Percentiles rank a stretch among this genome's conserved stretches.
phyloP scores from a whole-genome alignment of 2,888 invertebrate species.

The Eulithis testata region DNA sequence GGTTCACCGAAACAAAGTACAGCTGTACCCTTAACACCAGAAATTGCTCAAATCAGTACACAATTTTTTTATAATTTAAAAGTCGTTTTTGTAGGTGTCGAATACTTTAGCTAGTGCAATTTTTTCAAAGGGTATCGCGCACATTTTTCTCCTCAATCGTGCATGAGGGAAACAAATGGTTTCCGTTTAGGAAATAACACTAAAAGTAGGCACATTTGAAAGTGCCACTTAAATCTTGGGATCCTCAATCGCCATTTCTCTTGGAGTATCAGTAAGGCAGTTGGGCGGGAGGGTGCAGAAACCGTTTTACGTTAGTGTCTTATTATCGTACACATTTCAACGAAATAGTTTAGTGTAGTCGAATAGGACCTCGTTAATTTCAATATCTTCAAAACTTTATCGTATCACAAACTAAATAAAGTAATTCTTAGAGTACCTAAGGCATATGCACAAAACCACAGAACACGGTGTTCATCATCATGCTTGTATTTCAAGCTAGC shows the following conservation, averaged over 20 bases:
- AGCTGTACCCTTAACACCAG: constrained; percentile 48
- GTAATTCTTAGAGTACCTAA: background rate
- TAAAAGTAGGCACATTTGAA: constrained; percentile 83
- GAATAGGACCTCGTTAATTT: constrained; percentile 1
- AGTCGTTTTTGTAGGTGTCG: constrained; percentile 29
- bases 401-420: background rate
- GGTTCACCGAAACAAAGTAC: constrained; percentile 68
- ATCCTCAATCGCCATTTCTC: constrained; percentile 81
- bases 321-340: constrained; percentile 18
- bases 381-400: background rate
- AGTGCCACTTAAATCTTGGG: constrained; percentile 83
- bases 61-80: constrained; percentile 21
- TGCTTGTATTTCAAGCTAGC: background rate
- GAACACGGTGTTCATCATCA: no score
- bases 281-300: constrained; percentile 53
- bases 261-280: constrained; percentile 67
- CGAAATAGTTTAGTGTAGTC: constrained; percentile 18
- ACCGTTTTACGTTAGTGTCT: constrained; percentile 37
- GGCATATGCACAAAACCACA: background rate
- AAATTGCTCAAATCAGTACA: background rate
- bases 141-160: constrained; percentile 73
- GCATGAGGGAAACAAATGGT: constrained; percentile 79
- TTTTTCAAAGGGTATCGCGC: constrained; percentile 63
- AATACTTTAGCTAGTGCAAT: constrained; percentile 47
- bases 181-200: constrained; percentile 83